Evolutionary conservation across 1,140 invertebrate genomes (phyloP).

Genomic region (Papilio dardanus): DNA sequence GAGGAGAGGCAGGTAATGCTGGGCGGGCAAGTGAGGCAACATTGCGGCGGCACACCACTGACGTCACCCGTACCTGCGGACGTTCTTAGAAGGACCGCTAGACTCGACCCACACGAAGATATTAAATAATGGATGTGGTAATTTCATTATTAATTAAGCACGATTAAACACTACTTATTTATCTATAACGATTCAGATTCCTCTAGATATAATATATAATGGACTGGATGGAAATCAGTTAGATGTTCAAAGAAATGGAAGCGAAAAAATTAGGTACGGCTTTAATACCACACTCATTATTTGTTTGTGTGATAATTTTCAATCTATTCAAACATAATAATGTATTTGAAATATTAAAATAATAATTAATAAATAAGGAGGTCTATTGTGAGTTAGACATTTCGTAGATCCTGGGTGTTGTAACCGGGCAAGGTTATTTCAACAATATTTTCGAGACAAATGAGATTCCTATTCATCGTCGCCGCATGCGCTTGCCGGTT

Average conservation of each 20-base stretch:
- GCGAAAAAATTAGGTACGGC: no score
- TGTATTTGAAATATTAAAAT: not conserved
- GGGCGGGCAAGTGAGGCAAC: conserved; percentile 21
- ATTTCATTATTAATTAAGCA: not conserved
- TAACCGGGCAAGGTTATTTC: conserved; percentile 33
- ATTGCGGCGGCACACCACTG: conserved; percentile 34
- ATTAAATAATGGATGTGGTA: conserved; percentile 31
- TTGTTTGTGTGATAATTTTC: no score
- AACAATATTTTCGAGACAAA: conserved; percentile 32
- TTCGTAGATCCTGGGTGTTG: not conserved
- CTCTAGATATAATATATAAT: no score
- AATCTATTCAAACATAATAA: no score
- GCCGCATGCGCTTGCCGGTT: not conserved
- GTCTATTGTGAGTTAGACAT: not conserved
- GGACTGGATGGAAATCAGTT: no score
- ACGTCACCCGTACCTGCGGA: conserved; percentile 50
- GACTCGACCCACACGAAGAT: conserved; percentile 9
- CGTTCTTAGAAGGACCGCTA: conserved; percentile 45
- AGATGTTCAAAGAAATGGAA: no score
- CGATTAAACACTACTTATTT: not conserved
- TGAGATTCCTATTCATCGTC: conserved; percentile 28
- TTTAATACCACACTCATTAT: no score
- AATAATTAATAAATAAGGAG: not conserved
- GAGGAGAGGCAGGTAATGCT: conserved; percentile 1
- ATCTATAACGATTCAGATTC: not conserved